These are phyloP conservation scores for Drosophila athabasca DNA, from an alignment of 1,140 invertebrate species.

Conservation along the genomic window DNA sequence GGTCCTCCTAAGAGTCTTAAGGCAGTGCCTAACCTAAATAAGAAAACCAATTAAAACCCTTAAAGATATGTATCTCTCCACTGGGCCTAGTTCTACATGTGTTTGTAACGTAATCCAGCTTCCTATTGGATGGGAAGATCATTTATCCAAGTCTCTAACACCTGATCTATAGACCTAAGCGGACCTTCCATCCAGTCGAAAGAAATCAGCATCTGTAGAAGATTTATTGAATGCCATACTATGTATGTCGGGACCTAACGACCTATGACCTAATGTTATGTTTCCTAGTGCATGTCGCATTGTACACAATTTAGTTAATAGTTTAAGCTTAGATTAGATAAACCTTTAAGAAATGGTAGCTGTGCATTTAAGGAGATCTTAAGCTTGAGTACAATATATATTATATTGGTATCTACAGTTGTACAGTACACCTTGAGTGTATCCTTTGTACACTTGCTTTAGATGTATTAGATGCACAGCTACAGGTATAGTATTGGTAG, in stretches of 20 bases:
- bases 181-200: not conserved
- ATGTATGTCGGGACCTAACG: not conserved
- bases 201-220: constrained; percentile 27
- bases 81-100: constrained; percentile 19
- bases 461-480: not conserved
- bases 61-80: constrained; percentile 8
- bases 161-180: constrained; percentile 21
- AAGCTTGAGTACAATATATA: too few relatives aligned
- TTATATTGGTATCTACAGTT: too few relatives aligned
- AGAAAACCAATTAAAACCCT: not conserved
- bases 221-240: constrained; percentile 19
- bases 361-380: not conserved
- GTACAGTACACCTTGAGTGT: too few relatives aligned
- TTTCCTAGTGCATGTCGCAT: constrained; percentile 39
- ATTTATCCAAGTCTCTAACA: constrained; percentile 31
- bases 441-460: too few relatives aligned
- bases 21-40: constrained; percentile 24
- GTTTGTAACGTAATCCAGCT: constrained; percentile 32
- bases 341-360: constrained; percentile 8
- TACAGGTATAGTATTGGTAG: not conserved
- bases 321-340: not conserved
- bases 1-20: not conserved
- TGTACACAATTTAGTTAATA: constrained; percentile 12
- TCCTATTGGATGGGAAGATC: not conserved
- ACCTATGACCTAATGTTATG: constrained; percentile 8